These are phyloP conservation scores for Lobophora halterata DNA, from an alignment of 2,888 invertebrate species.

Conservation along the genomic window DNA sequence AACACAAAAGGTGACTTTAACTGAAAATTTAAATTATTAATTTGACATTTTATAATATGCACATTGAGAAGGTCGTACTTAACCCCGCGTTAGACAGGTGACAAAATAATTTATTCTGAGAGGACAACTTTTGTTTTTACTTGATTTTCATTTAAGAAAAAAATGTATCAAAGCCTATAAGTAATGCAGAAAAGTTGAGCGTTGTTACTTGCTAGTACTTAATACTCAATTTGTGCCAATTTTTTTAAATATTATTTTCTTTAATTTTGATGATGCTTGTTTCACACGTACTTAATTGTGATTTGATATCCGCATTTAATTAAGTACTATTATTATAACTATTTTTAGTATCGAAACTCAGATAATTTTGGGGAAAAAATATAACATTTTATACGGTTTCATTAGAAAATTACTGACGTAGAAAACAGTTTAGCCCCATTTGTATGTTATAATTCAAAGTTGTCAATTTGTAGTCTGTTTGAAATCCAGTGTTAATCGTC, in stretches of 20 bases:
- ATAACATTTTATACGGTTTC: too few relatives aligned
- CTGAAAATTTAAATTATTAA: too few relatives aligned
- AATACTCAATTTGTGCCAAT: conserved; percentile 72
- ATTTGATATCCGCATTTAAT: conserved; percentile 11
- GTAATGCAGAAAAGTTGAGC: conserved; percentile 29
- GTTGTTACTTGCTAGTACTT: conserved; percentile 41
- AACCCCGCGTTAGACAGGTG: too few relatives aligned
- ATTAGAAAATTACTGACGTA: too few relatives aligned
- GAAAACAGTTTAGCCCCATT: too few relatives aligned
- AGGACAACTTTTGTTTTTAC: too few relatives aligned
- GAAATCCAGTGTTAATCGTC: conserved; percentile 56
- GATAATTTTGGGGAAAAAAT: not conserved
- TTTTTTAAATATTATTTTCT: conserved; percentile 36
- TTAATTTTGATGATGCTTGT: conserved; percentile 20
- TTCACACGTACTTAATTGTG: conserved; percentile 10
- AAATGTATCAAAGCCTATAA: conserved; percentile 3
- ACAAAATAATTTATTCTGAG: too few relatives aligned
- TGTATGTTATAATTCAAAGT: too few relatives aligned
- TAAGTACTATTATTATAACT: conserved; percentile 4
- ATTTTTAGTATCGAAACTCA: not conserved
- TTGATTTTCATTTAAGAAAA: not conserved
- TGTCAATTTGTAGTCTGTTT: conserved; percentile 17
- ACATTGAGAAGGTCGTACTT: too few relatives aligned
- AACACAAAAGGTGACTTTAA: too few relatives aligned
- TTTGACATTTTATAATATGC: too few relatives aligned